Evolutionary conservation across 92 coral and sea anemone genomes (phyloP).

Genomic region (Paramuricea clavata): DNA sequence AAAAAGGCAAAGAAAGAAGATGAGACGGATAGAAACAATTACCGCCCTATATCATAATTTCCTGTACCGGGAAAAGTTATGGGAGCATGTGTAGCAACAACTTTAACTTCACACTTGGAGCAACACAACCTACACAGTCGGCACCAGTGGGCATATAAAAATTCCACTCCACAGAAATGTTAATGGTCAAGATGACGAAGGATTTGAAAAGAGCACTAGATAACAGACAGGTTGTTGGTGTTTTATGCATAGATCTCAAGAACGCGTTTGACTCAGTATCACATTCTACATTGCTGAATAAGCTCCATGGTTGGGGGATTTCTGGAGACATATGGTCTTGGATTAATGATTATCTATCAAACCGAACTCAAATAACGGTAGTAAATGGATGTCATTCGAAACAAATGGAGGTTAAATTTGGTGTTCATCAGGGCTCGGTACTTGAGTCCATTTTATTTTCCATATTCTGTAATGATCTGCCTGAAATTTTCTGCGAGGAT

Average conservation of each 20-base stretch:
- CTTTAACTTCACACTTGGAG: no score
- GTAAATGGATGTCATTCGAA: slow-evolving; percentile 30
- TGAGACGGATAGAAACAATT: no score
- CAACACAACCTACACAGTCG: no score
- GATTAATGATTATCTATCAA: slow-evolving; percentile 58
- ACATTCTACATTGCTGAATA: slow-evolving; percentile 48
- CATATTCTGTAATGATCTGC: slow-evolving; percentile 59
- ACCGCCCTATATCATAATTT: no score
- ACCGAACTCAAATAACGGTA: slow-evolving; percentile 31
- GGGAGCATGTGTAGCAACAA: no score
- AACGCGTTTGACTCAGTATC: slow-evolving; percentile 55
- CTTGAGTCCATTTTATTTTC: slow-evolving; percentile 52
- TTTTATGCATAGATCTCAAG: slow-evolving; percentile 51
- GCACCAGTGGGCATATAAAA: slow-evolving; percentile 13
- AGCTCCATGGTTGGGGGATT: slow-evolving; percentile 64
- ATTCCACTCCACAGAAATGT: slow-evolving; percentile 3
- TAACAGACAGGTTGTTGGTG: slow-evolving; percentile 46
- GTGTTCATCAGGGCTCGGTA: slow-evolving; percentile 50
- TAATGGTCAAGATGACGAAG: slow-evolving; percentile 48
- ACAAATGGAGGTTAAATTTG: slow-evolving; percentile 26
- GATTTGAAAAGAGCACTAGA: slow-evolving; percentile 58
- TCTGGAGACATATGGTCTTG: slow-evolving; percentile 63
- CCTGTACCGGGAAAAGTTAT: no score
- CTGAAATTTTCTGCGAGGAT: slow-evolving; percentile 41
- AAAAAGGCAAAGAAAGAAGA: neutral